Evolutionary conservation across 2,797 vertebrate genomes (phyloP).

Genomic region (Clarias fuscus): DNA sequence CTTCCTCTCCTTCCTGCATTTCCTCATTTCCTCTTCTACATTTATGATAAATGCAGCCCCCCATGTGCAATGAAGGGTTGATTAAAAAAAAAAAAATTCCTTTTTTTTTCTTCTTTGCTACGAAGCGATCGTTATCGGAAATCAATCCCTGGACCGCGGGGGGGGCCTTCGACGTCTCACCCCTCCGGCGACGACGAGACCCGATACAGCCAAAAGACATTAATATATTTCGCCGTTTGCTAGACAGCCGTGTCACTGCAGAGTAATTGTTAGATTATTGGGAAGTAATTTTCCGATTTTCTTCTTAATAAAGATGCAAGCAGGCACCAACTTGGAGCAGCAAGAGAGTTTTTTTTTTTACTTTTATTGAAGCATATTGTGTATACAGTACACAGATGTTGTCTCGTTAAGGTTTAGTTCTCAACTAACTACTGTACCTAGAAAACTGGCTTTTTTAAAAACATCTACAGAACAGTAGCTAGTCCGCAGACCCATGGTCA

Average conservation of each 20-base stretch:
- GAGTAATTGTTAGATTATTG: neutral
- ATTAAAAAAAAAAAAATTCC: conserved; percentile 59
- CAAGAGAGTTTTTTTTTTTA: too few species aligned
- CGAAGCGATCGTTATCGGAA: conserved; percentile 74
- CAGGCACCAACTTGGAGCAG: too few species aligned
- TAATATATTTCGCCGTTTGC: neutral
- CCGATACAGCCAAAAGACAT: neutral
- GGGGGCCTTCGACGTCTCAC: conserved; percentile 51
- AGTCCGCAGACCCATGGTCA: too few species aligned
- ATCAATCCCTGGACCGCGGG: conserved; percentile 69
- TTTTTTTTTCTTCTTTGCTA: conserved; percentile 57
- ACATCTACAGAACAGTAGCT: too few species aligned
- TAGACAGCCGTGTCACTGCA: neutral
- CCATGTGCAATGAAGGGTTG: conserved; percentile 58
- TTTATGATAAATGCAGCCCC: conserved; percentile 70
- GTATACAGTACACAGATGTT: too few species aligned
- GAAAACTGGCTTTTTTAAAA: too few species aligned
- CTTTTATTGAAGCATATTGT: too few species aligned
- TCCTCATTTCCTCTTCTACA: neutral
- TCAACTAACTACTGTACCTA: too few species aligned
- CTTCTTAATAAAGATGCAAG: too few species aligned
- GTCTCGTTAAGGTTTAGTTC: too few species aligned
- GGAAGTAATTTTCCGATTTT: too few species aligned
- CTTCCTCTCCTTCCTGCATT: neutral
- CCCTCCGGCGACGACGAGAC: neutral